Conservation (phyloP, 2,797 vertebrate species). For the Psittacula echo region DNA sequence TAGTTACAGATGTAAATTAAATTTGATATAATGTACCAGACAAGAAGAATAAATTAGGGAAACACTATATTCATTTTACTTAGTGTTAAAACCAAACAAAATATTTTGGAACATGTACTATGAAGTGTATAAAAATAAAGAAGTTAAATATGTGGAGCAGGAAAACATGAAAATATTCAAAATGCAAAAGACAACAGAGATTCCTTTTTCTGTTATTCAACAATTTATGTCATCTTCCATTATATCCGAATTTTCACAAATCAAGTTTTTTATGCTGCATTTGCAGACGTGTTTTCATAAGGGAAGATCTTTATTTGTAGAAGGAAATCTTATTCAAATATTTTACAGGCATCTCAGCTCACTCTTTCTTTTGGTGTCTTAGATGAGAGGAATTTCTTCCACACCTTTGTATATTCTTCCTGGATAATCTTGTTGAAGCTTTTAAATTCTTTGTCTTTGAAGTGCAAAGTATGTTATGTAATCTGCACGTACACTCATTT, state of each 20-base stretch:
- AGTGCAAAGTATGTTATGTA: not conserved
- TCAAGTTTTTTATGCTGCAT: not conserved
- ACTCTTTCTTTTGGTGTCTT: not conserved
- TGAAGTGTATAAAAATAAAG: not conserved
- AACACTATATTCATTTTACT: slow-evolving; percentile 4
- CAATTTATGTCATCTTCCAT: not conserved
- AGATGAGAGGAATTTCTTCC: not conserved
- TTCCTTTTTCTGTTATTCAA: not conserved
- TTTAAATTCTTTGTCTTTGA: not conserved
- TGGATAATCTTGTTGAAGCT: not conserved
- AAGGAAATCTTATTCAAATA: not conserved
- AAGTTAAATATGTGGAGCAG: not conserved
- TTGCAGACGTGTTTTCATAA: not conserved
- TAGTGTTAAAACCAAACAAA: not conserved
- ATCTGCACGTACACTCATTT: not conserved
- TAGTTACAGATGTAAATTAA: slow-evolving; percentile 51
- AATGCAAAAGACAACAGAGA: not conserved
- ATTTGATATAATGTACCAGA: slow-evolving; percentile 18
- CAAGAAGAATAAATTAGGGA: slow-evolving; percentile 53
- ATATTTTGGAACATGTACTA: not conserved
- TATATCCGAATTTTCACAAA: not conserved
- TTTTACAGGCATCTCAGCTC: not conserved
- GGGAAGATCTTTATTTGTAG: not conserved
- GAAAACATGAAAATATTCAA: not conserved
- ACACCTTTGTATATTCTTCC: not conserved